Base-by-base conservation (phyloP, 2,888 invertebrate species). In the Adela reaumurella region DNA sequence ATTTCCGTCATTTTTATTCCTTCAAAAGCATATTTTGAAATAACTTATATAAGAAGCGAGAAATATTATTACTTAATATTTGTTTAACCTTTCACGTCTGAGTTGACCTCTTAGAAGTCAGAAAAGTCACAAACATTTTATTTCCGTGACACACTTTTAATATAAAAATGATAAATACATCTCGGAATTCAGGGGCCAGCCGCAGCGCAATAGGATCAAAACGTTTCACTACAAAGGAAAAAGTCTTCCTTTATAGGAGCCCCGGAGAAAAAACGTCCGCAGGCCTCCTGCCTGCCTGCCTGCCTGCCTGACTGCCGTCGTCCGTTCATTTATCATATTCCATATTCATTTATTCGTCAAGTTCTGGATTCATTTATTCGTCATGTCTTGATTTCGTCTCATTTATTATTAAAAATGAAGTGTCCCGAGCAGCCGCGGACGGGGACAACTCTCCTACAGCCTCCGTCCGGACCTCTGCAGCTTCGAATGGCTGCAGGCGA, bases 331-430 rank as follows among this genome's bases (percentile, higher is more conserved):
- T 78, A 78, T 78, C 77, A 78, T 78, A 78, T 78, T 78, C 78
- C 77, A 78, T 78, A 78, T 78, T 78, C 78, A 78, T 78, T 78
- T 78, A 77, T 78, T 78, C 78, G 78, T 79, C 80, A 76, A 79
- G 79, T 80, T 74, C 78, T 77, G 76, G 78, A 78, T 78, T 80
- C 80, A 80, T 80, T 80, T 80, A 79, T 80, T 79, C 79, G 78
- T 78, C 79, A 76, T 74, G 76, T 78, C 78, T 78, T 79, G 79
- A 80, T 80, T 80, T 79, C 79, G 70, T 77, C 77, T 78, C 79
- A 79, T 80, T 80, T 80, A 78, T 78, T 80, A 80, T 79, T 80
- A 79, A 80, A 80, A 80, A 80, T 80, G 80, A 80, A 76, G 78
- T 80, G 80, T 80, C 80, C 69, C 60, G 59, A 70, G 65, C 79